Percentiles rank a stretch among this genome's conserved stretches.
phyloP scores from a whole-genome alignment of 2,113 vertebrate species.

The Stigmatopora nigra region DNA sequence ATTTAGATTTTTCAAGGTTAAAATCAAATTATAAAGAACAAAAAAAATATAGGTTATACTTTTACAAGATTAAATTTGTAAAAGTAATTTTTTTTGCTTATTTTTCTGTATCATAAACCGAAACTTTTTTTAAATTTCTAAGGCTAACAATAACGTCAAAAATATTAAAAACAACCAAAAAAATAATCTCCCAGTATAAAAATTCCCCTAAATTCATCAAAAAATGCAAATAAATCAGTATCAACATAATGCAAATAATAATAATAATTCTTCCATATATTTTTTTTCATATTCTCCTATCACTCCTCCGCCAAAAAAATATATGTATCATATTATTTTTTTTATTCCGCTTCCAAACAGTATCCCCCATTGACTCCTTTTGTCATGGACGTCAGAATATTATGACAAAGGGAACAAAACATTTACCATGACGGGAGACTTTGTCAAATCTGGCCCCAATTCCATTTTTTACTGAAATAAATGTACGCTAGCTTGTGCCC shows the following conservation, averaged over 20 bases:
- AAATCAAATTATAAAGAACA: no score
- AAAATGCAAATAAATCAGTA: slow-evolving; percentile 1
- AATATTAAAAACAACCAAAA: no score
- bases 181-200: neutral
- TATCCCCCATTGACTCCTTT: neutral
- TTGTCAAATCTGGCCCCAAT: slow-evolving; percentile 2
- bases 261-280: no score
- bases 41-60: no score
- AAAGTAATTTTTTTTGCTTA: no score
- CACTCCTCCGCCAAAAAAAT: neutral
- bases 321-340: neutral
- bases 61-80: no score
- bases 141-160: no score
- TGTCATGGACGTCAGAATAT: neutral
- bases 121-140: no score
- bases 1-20: no score
- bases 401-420: slow-evolving; percentile 15
- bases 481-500: slow-evolving; percentile 8
- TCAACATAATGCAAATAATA: neutral
- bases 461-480: slow-evolving; percentile 13
- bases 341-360: slow-evolving; percentile 9
- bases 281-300: neutral
- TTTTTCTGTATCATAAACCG: no score
- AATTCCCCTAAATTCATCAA: slow-evolving; percentile 5
- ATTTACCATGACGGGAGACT: slow-evolving; percentile 6